A percentile compares a stretch with the other conserved stretches of the same genome.
These are phyloP conservation scores for Coilia nasus DNA, from an alignment of 2,797 vertebrate genomes.

Conservation along the genomic window DNA sequence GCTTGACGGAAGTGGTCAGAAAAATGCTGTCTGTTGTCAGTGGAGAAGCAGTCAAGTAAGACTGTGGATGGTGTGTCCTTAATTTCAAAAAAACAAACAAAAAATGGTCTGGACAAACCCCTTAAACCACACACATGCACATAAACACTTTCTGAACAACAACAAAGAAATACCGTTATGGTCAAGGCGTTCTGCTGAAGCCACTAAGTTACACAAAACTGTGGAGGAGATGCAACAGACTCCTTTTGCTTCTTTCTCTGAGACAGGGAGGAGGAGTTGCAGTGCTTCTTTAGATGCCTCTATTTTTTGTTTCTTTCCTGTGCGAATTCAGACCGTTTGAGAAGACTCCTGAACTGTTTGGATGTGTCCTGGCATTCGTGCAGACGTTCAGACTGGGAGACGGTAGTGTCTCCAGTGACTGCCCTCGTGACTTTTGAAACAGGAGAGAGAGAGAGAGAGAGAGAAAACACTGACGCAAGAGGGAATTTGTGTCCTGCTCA, in stretches of 20 bases:
- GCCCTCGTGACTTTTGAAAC: slow-evolving; percentile 25
- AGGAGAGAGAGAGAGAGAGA: background rate
- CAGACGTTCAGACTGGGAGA: background rate
- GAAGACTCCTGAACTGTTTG: slow-evolving; percentile 20
- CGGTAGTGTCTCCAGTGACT: background rate
- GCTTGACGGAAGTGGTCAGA: slow-evolving; percentile 1
- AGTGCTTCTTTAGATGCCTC: slow-evolving; percentile 23
- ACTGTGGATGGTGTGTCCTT: slow-evolving; percentile 24
- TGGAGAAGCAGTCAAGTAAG: slow-evolving; percentile 7
- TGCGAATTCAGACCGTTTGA: slow-evolving; percentile 16
- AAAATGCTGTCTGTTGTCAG: slow-evolving; percentile 18
- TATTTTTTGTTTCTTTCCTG: slow-evolving; percentile 5
- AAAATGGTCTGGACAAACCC: slow-evolving; percentile 3
- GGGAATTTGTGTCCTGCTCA: slow-evolving; percentile 34
- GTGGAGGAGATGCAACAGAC: slow-evolving; percentile 24
- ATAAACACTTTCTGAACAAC: slow-evolving; percentile 22
- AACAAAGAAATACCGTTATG: background rate
- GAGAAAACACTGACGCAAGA: slow-evolving; percentile 42
- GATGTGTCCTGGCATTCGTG: slow-evolving; percentile 4
- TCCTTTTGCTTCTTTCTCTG: slow-evolving; percentile 31
- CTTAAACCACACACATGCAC: slow-evolving; percentile 11
- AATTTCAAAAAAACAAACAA: background rate
- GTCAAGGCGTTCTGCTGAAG: background rate
- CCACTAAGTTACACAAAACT: slow-evolving; percentile 11
- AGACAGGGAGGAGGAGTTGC: slow-evolving; percentile 29